phyloP scores from a whole-genome alignment of 2,113 vertebrate species.

The Solenodon paradoxus region DNA sequence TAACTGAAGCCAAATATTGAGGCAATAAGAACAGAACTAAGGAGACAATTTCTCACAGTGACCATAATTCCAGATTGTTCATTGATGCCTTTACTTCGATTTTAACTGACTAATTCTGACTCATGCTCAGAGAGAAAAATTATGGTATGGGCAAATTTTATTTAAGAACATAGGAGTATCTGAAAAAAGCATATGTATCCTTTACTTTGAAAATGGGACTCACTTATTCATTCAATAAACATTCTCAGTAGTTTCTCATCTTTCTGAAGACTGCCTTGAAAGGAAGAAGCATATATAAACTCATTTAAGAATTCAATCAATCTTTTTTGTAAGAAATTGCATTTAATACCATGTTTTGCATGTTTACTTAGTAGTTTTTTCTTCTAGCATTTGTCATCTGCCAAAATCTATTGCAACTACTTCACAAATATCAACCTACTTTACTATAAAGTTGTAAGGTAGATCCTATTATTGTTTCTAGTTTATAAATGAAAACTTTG shows the following conservation, averaged over 20 bases:
- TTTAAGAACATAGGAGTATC: not conserved
- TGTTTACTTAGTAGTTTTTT: not conserved
- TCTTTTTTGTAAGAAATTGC: not conserved
- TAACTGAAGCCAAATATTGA: not conserved
- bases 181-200: not conserved
- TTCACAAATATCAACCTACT: conserved; percentile 8
- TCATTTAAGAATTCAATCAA: not conserved
- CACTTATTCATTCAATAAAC: not conserved
- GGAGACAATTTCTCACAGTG: not conserved
- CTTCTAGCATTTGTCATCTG: conserved; percentile 12
- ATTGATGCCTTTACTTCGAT: not conserved
- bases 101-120: not conserved
- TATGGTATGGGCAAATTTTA: not conserved
- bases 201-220: conserved; percentile 4
- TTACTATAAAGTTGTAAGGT: not conserved
- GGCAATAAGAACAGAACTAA: not conserved
- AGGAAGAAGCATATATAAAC: not conserved
- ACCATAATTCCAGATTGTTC: not conserved
- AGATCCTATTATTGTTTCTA: not conserved
- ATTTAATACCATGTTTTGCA: too few relatives aligned
- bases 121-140: not conserved
- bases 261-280: not conserved
- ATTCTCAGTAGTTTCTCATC: not conserved
- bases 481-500: not conserved
- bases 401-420: not conserved